Evolutionary conservation across 2,888 invertebrate genomes (phyloP).

Genomic region (Drosophila mimetica): DNA sequence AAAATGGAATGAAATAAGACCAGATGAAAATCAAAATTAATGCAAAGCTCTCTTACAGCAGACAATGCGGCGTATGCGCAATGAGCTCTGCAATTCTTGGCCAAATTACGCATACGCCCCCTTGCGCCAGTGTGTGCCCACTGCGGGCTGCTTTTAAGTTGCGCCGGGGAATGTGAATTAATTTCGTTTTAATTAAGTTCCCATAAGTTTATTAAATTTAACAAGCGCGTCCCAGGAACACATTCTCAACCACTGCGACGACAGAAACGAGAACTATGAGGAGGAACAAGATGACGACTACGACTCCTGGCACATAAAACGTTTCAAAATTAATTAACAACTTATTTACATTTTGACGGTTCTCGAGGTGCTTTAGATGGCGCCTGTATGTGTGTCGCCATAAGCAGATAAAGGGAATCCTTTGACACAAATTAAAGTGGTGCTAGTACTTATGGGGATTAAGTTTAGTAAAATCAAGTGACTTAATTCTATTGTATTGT

Average conservation of each 20-base stretch:
- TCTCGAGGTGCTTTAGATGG: conserved; percentile 13
- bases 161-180: conserved; percentile 58
- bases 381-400: conserved; percentile 7
- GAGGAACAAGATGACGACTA: conserved; percentile 17
- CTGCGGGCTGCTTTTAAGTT: conserved; percentile 41
- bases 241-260: conserved; percentile 18
- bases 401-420: conserved; percentile 4
- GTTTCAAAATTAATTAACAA: conserved; percentile 71
- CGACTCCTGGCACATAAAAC: conserved; percentile 34
- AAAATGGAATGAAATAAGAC: conserved; percentile 46
- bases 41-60: conserved; percentile 57
- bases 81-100: conserved; percentile 37
- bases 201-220: conserved; percentile 57
- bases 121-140: conserved; percentile 11
- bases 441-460: neutral
- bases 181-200: conserved; percentile 69
- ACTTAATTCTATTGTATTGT: too few relatives aligned
- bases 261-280: conserved; percentile 22
- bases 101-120: conserved; percentile 55
- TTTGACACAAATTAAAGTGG: conserved; percentile 11
- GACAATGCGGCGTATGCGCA: conserved; percentile 65
- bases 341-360: conserved; percentile 52
- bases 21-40: conserved; percentile 62
- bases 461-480: neutral
- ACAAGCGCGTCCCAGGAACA: conserved; percentile 39